Base-by-base conservation (phyloP, 2,113 vertebrate species). In the Pseudopodoces humilis region DNA sequence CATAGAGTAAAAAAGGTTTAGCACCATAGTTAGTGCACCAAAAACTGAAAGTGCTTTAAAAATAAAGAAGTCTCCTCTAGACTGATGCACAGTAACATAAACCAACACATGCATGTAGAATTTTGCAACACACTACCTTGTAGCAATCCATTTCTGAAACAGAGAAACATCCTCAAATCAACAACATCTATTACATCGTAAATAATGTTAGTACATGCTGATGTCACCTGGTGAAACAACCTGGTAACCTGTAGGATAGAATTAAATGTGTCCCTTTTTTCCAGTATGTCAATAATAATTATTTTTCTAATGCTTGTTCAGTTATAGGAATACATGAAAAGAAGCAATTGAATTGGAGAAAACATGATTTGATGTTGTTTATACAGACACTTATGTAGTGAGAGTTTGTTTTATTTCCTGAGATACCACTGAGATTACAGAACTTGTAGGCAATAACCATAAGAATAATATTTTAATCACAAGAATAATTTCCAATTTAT, bases 271-370 rank as follows among this genome's bases (percentile, higher is more conserved):
- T 63, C 59, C 59, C 33, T 90, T 92, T 92, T 82, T 82, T 49
- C 90, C 64, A 53, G 44, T 70, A 71, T 39, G 60, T 46, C 93
- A 88, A 74, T 91, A 91, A 92, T 79, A 88, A 95, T 96, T 92
- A 50, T 86, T 96, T 95, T 90, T 72, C 68, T 88, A 86, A 90
- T 33, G 72, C 68, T 72, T 92, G 88, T 92, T 93, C 83, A 28
- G 79, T 88, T 95, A 75, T 1, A 68, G 80, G 22, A 90, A 92
- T 71, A 96, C 92, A 95, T 33, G 86, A 96, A 86, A 94, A 93
- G 49, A 68, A 88, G 77, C 47, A 86, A 96, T 90, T 7, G 2
- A 71, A 69, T 60, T 55, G 63, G 63, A 88, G 78, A 95, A 95
- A 91, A 96, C 49, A 56, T 28, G 72, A 92, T 90, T 90, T 92